Conservation (phyloP, 1,140 invertebrate species). For the Temnothorax curvispinosus region DNA sequence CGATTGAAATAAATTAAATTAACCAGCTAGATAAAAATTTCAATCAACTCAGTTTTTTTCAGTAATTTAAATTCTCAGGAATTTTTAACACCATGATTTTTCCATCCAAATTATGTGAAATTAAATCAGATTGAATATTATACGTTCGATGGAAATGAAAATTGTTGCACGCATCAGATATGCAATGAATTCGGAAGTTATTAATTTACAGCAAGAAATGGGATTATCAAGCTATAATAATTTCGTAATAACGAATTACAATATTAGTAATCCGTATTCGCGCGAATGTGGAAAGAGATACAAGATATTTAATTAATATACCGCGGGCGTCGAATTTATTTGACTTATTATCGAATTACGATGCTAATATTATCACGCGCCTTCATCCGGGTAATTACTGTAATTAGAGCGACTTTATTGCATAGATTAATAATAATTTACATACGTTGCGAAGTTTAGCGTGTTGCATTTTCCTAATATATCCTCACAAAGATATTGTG, state of each 20-base stretch:
- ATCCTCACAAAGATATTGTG: background rate
- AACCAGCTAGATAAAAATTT: background rate
- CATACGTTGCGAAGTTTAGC: background rate
- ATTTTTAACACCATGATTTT: background rate
- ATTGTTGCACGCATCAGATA: background rate
- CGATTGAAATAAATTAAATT: background rate
- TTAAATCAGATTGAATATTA: background rate
- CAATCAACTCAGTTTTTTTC: background rate
- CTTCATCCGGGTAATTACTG: background rate
- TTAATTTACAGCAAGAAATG: background rate
- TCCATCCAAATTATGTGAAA: background rate
- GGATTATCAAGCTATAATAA: background rate
- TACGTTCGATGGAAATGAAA: background rate
- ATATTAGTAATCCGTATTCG: background rate
- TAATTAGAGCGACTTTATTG: constrained; percentile 28
- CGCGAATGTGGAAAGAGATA: background rate
- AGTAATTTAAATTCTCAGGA: background rate
- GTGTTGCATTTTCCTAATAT: background rate
- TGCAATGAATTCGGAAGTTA: background rate
- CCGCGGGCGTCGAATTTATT: background rate
- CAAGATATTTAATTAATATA: constrained; percentile 10
- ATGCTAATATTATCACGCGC: background rate
- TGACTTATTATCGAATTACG: constrained; percentile 1
- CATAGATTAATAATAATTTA: background rate
- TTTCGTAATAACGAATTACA: constrained; percentile 1